A percentile compares a stretch with the other conserved stretches of the same genome.
These are phyloP conservation scores for Antedon mediterranea DNA, from an alignment of 53 echinoderm and acorn worm genomes.

Conservation along the genomic window DNA sequence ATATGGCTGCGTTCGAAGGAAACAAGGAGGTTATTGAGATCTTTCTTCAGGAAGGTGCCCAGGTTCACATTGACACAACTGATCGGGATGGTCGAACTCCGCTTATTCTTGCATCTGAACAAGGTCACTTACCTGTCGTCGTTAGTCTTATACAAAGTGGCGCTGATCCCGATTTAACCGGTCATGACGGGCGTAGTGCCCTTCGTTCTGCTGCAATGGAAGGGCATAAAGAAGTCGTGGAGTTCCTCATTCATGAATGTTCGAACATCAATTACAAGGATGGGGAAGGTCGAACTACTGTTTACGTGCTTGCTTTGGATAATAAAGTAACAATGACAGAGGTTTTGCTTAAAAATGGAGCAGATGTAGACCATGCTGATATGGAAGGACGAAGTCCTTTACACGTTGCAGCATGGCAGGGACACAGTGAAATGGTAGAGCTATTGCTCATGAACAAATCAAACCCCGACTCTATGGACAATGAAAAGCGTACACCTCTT, in stretches of 20 bases:
- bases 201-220: constrained; percentile 76
- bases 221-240: constrained; percentile 60
- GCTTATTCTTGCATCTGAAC: constrained; percentile 80
- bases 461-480: constrained; percentile 73
- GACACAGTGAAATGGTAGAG: constrained; percentile 76
- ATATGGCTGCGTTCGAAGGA: constrained; percentile 95
- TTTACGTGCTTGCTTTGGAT: constrained; percentile 91
- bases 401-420: constrained; percentile 99
- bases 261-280: constrained; percentile 79
- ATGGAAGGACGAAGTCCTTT: constrained; percentile 86
- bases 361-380: constrained; percentile 65
- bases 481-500: constrained; percentile 71
- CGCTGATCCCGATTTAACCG: constrained; percentile 50
- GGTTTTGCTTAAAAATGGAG: constrained; percentile 48
- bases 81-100: constrained; percentile 96
- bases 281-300: constrained; percentile 84
- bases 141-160: constrained; percentile 49
- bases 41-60: constrained; percentile 68
- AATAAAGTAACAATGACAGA: constrained; percentile 75
- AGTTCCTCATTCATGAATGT: constrained; percentile 46
- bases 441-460: constrained; percentile 44
- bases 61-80: constrained; percentile 64
- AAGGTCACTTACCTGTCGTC: constrained; percentile 75
- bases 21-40: constrained; percentile 78
- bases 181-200: constrained; percentile 85